Evolutionary conservation across 2,113 vertebrate species (phyloP).

Genomic region (Trichomycterus rosablanca): DNA sequence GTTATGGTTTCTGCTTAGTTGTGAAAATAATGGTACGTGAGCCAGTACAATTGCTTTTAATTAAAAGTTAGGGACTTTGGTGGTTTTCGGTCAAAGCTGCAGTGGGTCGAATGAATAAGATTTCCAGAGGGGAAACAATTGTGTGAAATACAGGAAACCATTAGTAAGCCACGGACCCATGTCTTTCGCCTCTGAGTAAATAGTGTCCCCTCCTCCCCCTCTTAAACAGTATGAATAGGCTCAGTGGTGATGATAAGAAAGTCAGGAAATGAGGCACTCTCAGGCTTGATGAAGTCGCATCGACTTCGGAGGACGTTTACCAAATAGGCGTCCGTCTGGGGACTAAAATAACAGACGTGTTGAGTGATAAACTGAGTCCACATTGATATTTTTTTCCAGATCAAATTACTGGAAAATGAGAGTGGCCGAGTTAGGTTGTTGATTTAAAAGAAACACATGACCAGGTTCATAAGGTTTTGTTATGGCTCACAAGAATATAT

Average conservation of each 20-base stretch:
- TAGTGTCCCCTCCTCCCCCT: conserved; percentile 38
- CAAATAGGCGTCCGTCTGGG: too few relatives aligned
- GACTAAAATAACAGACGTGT: neutral
- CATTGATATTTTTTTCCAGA: neutral
- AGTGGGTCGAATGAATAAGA: conserved; percentile 53
- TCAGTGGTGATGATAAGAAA: conserved; percentile 58
- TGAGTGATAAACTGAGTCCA: neutral
- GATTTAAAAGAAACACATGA: neutral
- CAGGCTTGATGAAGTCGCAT: conserved; percentile 45
- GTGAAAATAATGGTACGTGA: neutral
- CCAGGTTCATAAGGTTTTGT: neutral
- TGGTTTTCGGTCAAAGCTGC: conserved; percentile 41
- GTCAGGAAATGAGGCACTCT: conserved; percentile 57
- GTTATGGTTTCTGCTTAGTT: conserved; percentile 15
- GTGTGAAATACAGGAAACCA: conserved; percentile 73
- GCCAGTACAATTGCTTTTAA: conserved; percentile 41
- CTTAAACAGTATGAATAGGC: conserved; percentile 52
- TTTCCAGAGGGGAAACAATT: conserved; percentile 71
- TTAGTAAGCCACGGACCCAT: conserved; percentile 65
- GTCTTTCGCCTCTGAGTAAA: conserved; percentile 65
- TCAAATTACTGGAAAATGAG: conserved; percentile 7
- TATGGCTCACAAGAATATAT: neutral
- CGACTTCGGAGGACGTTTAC: conserved; percentile 45
- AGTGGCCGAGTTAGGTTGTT: neutral
- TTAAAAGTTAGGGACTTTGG: conserved; percentile 41